Evolutionary conservation across 2,113 vertebrate genomes (phyloP).

Genomic region (Melierax canorus): DNA sequence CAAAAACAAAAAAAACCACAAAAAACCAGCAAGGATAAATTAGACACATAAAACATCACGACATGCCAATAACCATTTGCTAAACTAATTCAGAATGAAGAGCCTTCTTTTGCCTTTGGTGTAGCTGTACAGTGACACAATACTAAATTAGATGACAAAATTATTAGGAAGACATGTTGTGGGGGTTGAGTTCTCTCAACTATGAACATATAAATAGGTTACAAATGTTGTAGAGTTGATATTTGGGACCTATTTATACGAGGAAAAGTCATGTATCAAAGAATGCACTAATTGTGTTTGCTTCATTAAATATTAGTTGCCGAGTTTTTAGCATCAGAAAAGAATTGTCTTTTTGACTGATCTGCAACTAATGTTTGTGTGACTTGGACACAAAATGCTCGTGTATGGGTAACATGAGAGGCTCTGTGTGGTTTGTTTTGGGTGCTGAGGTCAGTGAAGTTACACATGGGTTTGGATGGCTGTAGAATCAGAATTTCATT

Average conservation of each 20-base stretch:
- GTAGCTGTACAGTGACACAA: neutral
- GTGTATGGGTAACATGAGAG: rapidly evolving
- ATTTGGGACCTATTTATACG: neutral
- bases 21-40: neutral
- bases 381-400: neutral
- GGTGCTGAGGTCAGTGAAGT: neutral
- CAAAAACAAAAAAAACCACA: too few relatives aligned
- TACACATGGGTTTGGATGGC: neutral
- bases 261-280: neutral
- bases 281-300: neutral
- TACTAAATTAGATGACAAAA: neutral
- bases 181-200: neutral
- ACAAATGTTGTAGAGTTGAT: neutral
- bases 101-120: neutral
- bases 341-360: neutral
- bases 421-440: neutral
- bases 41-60: neutral
- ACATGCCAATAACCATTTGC: neutral
- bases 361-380: neutral
- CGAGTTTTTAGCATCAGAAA: neutral
- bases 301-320: neutral
- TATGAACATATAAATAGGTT: neutral
- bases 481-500: neutral
- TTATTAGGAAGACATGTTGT: neutral
- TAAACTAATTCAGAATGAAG: neutral